Percentiles rank a stretch among this genome's conserved stretches.
Conservation (phyloP, 1,140 invertebrate genomes). For the Zaprionus camerounensis region DNA sequence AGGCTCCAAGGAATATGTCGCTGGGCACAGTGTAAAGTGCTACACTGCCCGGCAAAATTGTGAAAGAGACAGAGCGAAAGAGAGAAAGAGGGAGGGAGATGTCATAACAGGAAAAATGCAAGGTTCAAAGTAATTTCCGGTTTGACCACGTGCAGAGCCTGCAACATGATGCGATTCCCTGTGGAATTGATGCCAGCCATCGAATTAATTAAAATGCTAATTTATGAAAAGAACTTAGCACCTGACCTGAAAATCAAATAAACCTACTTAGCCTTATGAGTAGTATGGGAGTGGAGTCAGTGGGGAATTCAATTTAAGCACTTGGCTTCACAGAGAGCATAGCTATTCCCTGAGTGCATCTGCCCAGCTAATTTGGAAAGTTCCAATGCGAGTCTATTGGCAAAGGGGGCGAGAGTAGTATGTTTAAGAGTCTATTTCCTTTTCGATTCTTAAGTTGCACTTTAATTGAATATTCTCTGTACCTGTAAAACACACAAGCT, state of each 20-base stretch:
- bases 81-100: neutral
- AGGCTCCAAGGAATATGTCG: conserved; percentile 65
- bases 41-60: conserved; percentile 44
- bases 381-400: neutral
- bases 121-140: conserved; percentile 65
- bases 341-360: neutral
- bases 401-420: neutral
- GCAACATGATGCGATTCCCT: conserved; percentile 32
- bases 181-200: conserved; percentile 15
- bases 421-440: neutral
- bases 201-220: conserved; percentile 57
- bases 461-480: no score
- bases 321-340: neutral
- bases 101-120: conserved; percentile 29
- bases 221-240: conserved; percentile 20
- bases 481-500: no score
- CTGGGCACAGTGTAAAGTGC: conserved; percentile 22
- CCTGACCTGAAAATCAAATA: conserved; percentile 27
- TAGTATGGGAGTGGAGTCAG: neutral
- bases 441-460: no score
- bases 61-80: neutral
- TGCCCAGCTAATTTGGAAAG: neutral
- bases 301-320: neutral
- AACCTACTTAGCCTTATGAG: neutral
- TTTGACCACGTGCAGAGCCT: conserved; percentile 41